A percentile compares a stretch with the other conserved stretches of the same genome.
phyloP scores from a whole-genome alignment of 2,113 vertebrate genomes.

The Nibea albiflora region DNA sequence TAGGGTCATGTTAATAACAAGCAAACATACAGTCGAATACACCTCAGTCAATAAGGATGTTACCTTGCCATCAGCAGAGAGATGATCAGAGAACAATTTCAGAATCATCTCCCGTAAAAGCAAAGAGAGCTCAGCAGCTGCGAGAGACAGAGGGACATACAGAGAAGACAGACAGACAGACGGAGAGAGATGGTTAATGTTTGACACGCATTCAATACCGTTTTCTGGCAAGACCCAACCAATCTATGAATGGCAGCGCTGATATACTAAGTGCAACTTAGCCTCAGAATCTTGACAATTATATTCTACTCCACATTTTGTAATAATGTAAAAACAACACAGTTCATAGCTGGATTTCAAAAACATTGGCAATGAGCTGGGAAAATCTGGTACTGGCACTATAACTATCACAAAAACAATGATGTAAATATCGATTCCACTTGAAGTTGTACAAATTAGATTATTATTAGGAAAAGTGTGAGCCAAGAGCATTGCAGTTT shows the following conservation, averaged over 20 bases:
- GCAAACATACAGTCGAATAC: not conserved
- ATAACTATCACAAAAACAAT: not conserved
- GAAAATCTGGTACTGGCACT: no score
- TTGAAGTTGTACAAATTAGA: not conserved
- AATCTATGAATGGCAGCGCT: not conserved
- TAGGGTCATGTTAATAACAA: not conserved
- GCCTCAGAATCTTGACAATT: not conserved
- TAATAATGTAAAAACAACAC: not conserved
- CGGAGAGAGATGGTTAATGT: not conserved
- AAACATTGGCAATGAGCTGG: not conserved
- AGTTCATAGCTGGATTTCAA: not conserved
- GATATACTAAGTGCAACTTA: not conserved
- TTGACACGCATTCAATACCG: accelerated
- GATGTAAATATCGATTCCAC: not conserved
- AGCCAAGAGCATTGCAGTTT: not conserved
- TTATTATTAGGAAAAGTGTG: not conserved
- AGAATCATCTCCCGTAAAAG: conserved; percentile 83
- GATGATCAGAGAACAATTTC: conserved; percentile 84
- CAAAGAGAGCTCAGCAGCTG: conserved; percentile 82
- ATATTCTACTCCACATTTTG: not conserved
- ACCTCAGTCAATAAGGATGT: conserved; percentile 3
- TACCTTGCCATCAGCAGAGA: conserved; percentile 88
- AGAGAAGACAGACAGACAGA: no score
- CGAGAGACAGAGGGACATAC: conserved; percentile 4
- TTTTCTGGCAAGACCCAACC: not conserved